Conservation (phyloP, 1,140 invertebrate genomes). For the Cydia strobilella region DNA sequence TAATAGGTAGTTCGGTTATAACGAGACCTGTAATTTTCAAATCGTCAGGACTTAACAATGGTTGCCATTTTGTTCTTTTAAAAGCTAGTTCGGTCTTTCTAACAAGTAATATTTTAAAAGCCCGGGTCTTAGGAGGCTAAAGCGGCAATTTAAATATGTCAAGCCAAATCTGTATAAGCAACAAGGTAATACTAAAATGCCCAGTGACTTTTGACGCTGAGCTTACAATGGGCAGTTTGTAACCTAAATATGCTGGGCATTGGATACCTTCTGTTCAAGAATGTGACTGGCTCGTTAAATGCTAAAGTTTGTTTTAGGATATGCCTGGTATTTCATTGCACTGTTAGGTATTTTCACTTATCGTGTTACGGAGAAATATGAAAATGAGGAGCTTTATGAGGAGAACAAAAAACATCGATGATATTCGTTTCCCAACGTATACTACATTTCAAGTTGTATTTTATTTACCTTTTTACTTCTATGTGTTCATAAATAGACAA, state of each 20-base stretch:
- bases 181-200: conserved; percentile 10
- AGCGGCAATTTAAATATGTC: not conserved
- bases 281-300: conserved; percentile 4
- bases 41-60: too few species aligned
- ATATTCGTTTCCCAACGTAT: too few species aligned
- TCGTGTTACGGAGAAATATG: not conserved
- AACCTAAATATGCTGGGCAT: not conserved
- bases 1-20: too few species aligned
- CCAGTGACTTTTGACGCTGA: not conserved
- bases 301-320: not conserved
- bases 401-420: not conserved
- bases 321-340: not conserved
- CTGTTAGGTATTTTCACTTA: not conserved
- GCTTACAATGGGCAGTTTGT: not conserved
- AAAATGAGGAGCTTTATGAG: not conserved
- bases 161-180: not conserved
- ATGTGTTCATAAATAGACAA: not conserved
- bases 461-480: too few species aligned
- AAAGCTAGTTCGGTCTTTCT: too few species aligned
- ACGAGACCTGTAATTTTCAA: too few species aligned
- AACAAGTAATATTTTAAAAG: too few species aligned
- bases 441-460: too few species aligned
- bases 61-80: too few species aligned
- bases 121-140: too few species aligned
- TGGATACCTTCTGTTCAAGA: not conserved